These are phyloP conservation scores for Margarornis squamiger DNA, from an alignment of 2,797 vertebrate genomes.

Conservation along the genomic window DNA sequence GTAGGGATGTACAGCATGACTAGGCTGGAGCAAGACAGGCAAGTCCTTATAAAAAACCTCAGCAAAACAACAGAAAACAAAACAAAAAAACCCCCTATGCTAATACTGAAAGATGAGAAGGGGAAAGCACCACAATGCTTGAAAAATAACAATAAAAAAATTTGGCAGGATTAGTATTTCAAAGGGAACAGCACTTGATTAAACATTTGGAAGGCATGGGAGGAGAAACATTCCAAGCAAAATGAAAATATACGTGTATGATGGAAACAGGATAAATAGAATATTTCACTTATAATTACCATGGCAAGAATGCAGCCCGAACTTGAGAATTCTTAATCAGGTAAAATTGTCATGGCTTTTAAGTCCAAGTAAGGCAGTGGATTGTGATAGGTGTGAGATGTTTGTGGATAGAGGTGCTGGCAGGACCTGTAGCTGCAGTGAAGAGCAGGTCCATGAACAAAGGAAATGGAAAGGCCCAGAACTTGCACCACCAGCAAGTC, in stretches of 20 bases:
- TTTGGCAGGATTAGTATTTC: constrained; percentile 47
- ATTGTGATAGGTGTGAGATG: constrained; percentile 20
- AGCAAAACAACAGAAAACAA: not conserved
- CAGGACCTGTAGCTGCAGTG: not conserved
- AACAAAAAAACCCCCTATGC: not conserved
- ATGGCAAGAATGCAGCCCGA: constrained; percentile 24
- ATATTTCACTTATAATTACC: constrained; percentile 42
- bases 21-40: not conserved
- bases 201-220: constrained; percentile 52
- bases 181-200: constrained; percentile 61
- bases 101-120: constrained; percentile 31
- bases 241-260: constrained; percentile 18
- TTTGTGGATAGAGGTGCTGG: constrained; percentile 23
- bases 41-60: not conserved
- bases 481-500: not conserved
- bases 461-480: not conserved
- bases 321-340: constrained; percentile 21
- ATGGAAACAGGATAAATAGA: constrained; percentile 54
- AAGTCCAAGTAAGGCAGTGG: constrained; percentile 35
- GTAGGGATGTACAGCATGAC: not conserved
- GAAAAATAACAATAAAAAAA: constrained; percentile 44
- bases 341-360: constrained; percentile 54
- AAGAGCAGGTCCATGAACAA: not conserved
- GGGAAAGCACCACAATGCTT: not conserved
- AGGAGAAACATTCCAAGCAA: constrained; percentile 55